These are phyloP conservation scores for Cryptoleucopteryx plumbea DNA, from an alignment of 2,113 vertebrate genomes.

Conservation along the genomic window DNA sequence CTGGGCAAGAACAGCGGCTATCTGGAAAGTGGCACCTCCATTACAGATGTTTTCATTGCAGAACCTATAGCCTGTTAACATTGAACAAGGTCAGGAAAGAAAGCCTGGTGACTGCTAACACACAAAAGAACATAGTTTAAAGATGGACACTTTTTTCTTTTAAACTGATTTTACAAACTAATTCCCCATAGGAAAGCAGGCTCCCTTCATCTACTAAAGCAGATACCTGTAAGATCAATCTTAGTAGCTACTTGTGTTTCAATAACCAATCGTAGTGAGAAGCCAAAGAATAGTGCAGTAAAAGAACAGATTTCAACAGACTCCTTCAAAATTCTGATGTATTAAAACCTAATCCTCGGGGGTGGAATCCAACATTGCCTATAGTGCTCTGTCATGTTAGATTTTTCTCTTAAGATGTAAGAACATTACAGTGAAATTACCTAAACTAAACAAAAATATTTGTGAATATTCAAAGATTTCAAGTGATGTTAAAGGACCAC, in stretches of 20 bases:
- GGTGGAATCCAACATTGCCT: neutral
- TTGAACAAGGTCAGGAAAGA: neutral
- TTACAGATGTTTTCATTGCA: neutral
- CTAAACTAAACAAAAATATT: neutral
- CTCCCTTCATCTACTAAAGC: neutral
- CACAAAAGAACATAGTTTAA: neutral
- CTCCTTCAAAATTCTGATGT: neutral
- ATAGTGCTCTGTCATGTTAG: neutral
- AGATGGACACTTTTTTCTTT: neutral
- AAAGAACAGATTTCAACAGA: neutral
- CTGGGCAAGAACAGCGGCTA: neutral
- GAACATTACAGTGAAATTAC: neutral
- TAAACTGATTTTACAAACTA: neutral
- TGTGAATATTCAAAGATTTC: neutral
- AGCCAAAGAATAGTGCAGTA: neutral
- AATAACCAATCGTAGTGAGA: neutral
- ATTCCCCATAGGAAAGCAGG: neutral
- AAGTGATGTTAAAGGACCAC: neutral
- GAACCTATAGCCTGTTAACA: neutral
- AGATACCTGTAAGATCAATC: neutral
- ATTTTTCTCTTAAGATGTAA: neutral
- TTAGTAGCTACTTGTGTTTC: neutral
- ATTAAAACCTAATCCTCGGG: neutral
- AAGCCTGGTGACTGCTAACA: neutral
- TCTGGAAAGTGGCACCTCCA: neutral